phyloP scores from a whole-genome alignment of 2,113 vertebrate genomes.

The Acinonyx jubatus region DNA sequence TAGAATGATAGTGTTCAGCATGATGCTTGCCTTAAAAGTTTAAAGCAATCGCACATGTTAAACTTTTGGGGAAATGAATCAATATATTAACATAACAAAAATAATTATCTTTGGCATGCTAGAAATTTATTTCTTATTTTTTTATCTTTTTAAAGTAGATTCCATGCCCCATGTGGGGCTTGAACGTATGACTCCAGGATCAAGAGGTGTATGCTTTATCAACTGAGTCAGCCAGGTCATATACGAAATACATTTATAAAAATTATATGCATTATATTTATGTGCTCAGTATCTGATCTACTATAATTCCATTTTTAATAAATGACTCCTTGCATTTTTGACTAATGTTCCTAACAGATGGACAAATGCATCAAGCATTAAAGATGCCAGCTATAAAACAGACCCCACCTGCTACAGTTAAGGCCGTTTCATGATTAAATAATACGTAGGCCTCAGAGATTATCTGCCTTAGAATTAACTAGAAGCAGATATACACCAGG shows the following conservation, averaged over 20 bases:
- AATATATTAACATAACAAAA: background rate
- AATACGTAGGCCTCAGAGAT: background rate
- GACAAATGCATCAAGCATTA: slow-evolving; percentile 13
- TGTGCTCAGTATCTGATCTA: slow-evolving; percentile 33
- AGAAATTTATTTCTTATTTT: background rate
- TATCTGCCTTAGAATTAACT: background rate
- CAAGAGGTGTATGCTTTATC: too few species aligned
- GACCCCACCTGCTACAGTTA: slow-evolving; percentile 39
- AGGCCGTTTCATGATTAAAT: slow-evolving; percentile 45
- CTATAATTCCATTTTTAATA: slow-evolving; percentile 45
- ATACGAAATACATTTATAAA: background rate
- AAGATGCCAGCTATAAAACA: slow-evolving; percentile 53
- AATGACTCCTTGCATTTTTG: slow-evolving; percentile 47
- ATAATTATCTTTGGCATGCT: background rate
- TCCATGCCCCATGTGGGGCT: too few species aligned
- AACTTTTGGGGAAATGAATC: background rate
- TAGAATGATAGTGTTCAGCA: background rate
- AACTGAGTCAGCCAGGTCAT: background rate
- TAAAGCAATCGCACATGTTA: background rate
- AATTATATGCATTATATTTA: slow-evolving; percentile 4
- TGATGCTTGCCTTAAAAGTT: background rate
- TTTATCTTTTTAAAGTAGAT: too few species aligned
- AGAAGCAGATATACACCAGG: background rate
- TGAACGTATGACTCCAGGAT: too few species aligned
- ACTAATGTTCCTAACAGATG: slow-evolving; percentile 55